Conservation (phyloP, 2,113 vertebrate genomes). For the Bombycilla garrulus region DNA sequence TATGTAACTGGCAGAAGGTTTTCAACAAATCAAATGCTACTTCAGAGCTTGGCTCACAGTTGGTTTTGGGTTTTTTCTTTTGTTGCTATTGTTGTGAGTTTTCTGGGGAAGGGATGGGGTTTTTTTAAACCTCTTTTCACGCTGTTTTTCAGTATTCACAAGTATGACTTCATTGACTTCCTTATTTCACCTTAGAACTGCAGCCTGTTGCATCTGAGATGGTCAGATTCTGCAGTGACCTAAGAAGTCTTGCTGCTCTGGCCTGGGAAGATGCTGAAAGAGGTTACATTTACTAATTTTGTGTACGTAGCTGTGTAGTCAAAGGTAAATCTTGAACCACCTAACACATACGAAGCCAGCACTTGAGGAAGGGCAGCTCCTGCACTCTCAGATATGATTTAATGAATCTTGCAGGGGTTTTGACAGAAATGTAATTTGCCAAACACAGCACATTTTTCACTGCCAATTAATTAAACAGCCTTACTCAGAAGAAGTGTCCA, state of each 20-base stretch:
- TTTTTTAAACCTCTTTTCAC: not conserved
- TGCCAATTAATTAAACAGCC: constrained; percentile 63
- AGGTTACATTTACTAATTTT: not conserved
- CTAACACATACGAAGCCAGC: not conserved
- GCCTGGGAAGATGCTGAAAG: not conserved
- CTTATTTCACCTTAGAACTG: not conserved
- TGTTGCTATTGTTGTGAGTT: not conserved
- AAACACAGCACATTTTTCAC: constrained; percentile 62
- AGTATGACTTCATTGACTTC: not conserved
- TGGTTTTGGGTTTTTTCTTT: not conserved
- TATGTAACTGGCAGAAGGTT: not conserved
- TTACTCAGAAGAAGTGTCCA: constrained; percentile 26
- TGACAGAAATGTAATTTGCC: constrained; percentile 61
- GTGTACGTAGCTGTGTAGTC: not conserved
- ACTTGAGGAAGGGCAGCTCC: constrained; percentile 7
- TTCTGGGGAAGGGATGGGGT: fast-evolving
- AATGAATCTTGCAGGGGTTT: constrained; percentile 35
- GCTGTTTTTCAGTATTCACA: not conserved
- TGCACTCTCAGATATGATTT: constrained; percentile 28
- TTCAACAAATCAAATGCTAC: not conserved
- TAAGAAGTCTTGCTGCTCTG: not conserved
- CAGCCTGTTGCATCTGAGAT: not conserved
- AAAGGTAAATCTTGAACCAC: not conserved
- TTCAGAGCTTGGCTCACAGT: not conserved
- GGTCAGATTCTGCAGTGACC: not conserved